Conservation (phyloP, 2,113 vertebrate genomes). For the Hippocampus mohnikei region DNA sequence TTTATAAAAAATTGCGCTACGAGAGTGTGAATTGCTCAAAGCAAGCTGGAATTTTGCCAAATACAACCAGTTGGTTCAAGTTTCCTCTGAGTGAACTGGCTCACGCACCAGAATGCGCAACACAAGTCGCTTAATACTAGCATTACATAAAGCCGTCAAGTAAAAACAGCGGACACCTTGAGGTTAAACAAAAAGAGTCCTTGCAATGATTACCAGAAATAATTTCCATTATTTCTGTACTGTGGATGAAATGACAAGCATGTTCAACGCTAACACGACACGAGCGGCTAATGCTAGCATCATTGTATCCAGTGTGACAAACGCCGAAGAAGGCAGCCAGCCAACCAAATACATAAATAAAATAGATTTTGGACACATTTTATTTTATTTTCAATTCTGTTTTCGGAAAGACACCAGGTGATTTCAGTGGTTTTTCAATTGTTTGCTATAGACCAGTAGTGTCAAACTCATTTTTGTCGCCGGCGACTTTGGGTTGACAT, state of each 20-base stretch:
- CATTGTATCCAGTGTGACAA: neutral
- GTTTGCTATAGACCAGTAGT: too few species aligned
- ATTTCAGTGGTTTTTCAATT: too few species aligned
- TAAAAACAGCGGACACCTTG: too few species aligned
- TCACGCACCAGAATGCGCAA: neutral
- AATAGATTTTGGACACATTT: too few species aligned
- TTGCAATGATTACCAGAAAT: too few species aligned
- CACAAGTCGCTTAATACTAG: too few species aligned
- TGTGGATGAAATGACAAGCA: neutral
- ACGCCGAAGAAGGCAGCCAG: neutral
- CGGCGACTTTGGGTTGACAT: too few species aligned
- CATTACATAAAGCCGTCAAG: too few species aligned
- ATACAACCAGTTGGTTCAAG: neutral
- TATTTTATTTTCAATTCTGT: too few species aligned
- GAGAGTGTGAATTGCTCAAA: constrained; percentile 25
- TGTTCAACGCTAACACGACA: neutral
- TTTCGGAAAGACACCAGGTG: too few species aligned
- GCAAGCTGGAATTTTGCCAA: constrained; percentile 10
- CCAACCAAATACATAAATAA: neutral
- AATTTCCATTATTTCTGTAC: neutral
- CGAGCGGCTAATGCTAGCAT: neutral
- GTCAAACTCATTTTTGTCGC: too few species aligned
- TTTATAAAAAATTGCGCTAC: constrained; percentile 27
- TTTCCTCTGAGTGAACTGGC: neutral
- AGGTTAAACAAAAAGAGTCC: too few species aligned